These are phyloP conservation scores for Apomyelois bistriatella DNA, from an alignment of 2,888 invertebrate species.

Conservation along the genomic window DNA sequence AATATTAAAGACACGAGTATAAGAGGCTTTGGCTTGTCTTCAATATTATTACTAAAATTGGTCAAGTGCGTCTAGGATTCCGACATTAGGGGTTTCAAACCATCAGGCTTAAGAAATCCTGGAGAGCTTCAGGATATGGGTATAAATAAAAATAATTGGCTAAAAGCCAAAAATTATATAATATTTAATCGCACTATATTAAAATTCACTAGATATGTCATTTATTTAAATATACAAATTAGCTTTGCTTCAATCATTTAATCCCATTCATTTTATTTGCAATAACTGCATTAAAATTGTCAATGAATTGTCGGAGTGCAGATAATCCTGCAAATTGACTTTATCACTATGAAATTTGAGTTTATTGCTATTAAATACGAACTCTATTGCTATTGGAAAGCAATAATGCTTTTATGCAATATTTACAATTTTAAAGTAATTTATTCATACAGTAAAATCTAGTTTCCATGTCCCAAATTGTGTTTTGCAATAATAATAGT, in stretches of 20 bases:
- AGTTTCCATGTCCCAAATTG: not conserved
- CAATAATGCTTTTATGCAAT: not conserved
- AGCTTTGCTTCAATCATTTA: not conserved
- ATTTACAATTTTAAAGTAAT: not conserved
- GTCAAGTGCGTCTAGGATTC: too few relatives aligned
- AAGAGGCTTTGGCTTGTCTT: too few relatives aligned
- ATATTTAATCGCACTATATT: too few relatives aligned
- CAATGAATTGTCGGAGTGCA: not conserved
- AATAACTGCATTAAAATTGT: not conserved
- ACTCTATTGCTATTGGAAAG: slow-evolving; percentile 1
- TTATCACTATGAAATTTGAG: not conserved
- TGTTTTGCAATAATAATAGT: not conserved
- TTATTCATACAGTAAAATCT: not conserved
- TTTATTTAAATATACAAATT: not conserved
- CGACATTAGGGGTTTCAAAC: too few relatives aligned
- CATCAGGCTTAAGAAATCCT: too few relatives aligned
- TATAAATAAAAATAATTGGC: too few relatives aligned
- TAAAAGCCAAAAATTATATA: too few relatives aligned
- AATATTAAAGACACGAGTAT: too few relatives aligned
- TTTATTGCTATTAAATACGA: slow-evolving; percentile 1
- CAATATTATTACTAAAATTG: too few relatives aligned
- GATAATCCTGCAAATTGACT: slow-evolving; percentile 4
- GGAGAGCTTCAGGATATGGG: too few relatives aligned
- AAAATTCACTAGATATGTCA: too few relatives aligned
- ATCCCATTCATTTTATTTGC: not conserved